A percentile compares a stretch with the other conserved stretches of the same genome.
Evolutionary conservation across 2,888 invertebrate species (phyloP).

Genomic region (Drosophila leonis): DNA sequence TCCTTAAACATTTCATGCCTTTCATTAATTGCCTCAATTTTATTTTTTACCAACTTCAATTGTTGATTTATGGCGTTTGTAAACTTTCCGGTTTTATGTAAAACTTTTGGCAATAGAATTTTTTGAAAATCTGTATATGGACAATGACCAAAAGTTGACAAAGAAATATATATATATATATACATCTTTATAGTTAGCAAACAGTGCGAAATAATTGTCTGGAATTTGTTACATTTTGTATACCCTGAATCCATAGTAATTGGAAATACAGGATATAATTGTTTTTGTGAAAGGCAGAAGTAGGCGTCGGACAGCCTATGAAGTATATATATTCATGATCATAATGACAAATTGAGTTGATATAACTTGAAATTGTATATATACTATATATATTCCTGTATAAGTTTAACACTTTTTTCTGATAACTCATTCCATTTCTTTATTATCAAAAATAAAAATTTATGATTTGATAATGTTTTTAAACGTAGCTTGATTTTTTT

Average conservation of each 20-base stretch:
- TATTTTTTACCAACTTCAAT: not conserved
- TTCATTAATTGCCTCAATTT: slow-evolving; percentile 12
- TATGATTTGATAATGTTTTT: not conserved
- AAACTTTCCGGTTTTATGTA: slow-evolving; percentile 13
- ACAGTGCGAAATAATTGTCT: not conserved
- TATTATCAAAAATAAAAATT: not conserved
- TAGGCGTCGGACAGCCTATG: not conserved
- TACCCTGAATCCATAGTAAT: not conserved
- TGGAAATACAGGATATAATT: too few relatives aligned
- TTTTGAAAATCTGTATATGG: too few relatives aligned
- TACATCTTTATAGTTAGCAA: too few relatives aligned
- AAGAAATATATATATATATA: not conserved
- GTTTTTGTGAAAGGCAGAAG: not conserved
- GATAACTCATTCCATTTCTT: not conserved
- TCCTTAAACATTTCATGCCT: slow-evolving; percentile 6
- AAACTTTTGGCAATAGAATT: slow-evolving; percentile 1
- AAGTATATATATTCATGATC: not conserved
- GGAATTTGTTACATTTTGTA: not conserved
- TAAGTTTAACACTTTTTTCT: too few relatives aligned
- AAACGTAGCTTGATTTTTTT: too few relatives aligned
- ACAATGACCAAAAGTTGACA: not conserved
- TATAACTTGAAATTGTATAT: too few relatives aligned
- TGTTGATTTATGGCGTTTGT: slow-evolving; percentile 1
- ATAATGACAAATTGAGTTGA: not conserved
- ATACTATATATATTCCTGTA: too few relatives aligned